Evolutionary conservation across 2,797 vertebrate genomes (phyloP).

Genomic region (Neosalanx taihuensis): DNA sequence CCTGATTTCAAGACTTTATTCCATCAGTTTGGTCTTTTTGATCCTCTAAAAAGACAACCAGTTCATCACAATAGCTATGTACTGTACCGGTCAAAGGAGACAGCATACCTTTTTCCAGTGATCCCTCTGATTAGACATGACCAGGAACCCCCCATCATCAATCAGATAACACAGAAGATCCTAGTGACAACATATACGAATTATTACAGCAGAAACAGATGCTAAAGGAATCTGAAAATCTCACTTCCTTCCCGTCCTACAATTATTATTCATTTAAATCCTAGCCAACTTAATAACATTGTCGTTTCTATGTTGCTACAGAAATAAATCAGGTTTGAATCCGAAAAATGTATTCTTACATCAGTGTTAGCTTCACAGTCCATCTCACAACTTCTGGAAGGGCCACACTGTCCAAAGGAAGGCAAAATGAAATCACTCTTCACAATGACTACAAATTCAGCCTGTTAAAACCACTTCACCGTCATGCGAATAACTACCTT

Average conservation of each 20-base stretch:
- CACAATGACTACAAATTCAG: not conserved
- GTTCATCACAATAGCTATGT: too few species aligned
- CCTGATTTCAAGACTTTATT: too few species aligned
- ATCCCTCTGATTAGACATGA: slow-evolving; percentile 97
- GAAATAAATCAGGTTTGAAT: too few species aligned
- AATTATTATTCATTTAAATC: not conserved
- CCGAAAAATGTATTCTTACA: slow-evolving; percentile 64
- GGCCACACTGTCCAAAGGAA: slow-evolving; percentile 82
- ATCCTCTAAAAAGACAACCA: too few species aligned
- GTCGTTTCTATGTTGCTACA: not conserved
- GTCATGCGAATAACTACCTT: not conserved
- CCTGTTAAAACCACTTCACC: not conserved
- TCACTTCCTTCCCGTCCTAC: not conserved
- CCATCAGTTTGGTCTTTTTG: too few species aligned
- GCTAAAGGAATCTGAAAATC: not conserved
- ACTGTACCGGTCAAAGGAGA: not conserved
- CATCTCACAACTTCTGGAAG: slow-evolving; percentile 95
- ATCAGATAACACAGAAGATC: slow-evolving; percentile 96
- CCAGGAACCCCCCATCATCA: slow-evolving; percentile 95
- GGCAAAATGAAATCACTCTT: slow-evolving; percentile 22
- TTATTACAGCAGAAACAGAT: slow-evolving; percentile 6
- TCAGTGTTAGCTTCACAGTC: slow-evolving; percentile 98
- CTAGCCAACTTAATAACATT: not conserved
- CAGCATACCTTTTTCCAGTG: slow-evolving; percentile 89
- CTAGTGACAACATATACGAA: slow-evolving; percentile 47